phyloP scores from a whole-genome alignment of 1,140 invertebrate genomes.

The Drosophila subpulchrella region DNA sequence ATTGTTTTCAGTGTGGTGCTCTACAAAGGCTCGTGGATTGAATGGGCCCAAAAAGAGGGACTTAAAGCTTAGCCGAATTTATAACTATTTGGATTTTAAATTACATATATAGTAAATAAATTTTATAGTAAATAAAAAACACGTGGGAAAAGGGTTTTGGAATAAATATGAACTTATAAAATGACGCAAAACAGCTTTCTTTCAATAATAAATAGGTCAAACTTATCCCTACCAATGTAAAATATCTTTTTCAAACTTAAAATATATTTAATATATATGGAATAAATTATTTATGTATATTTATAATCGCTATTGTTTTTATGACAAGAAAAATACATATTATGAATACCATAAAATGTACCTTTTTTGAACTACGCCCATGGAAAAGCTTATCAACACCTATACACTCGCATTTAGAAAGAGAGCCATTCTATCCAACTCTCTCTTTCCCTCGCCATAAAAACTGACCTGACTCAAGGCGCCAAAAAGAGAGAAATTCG shows the following conservation, averaged over 20 bases:
- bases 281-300: too few relatives aligned
- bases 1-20: constrained; percentile 90
- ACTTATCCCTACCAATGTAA: too few relatives aligned
- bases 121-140: neutral
- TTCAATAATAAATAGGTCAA: too few relatives aligned
- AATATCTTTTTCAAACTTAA: too few relatives aligned
- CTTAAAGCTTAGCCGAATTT: neutral
- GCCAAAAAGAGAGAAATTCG: constrained; percentile 1
- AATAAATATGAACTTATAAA: constrained; percentile 10
- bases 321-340: neutral
- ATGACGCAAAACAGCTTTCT: too few relatives aligned
- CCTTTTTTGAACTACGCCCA: neutral
- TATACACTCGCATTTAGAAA: neutral
- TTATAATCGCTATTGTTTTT: too few relatives aligned
- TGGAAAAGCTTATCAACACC: neutral
- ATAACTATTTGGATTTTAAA: neutral
- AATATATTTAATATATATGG: too few relatives aligned
- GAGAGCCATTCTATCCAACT: constrained; percentile 2
- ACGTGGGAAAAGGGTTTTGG: neutral
- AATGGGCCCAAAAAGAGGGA: constrained; percentile 86
- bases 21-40: constrained; percentile 94
- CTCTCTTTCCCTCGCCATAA: constrained; percentile 7
- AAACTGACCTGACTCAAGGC: constrained; percentile 45
- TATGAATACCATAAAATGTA: neutral
- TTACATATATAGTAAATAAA: neutral